phyloP scores from a whole-genome alignment of 2,797 vertebrate species.

The Sebastes diaconus region DNA sequence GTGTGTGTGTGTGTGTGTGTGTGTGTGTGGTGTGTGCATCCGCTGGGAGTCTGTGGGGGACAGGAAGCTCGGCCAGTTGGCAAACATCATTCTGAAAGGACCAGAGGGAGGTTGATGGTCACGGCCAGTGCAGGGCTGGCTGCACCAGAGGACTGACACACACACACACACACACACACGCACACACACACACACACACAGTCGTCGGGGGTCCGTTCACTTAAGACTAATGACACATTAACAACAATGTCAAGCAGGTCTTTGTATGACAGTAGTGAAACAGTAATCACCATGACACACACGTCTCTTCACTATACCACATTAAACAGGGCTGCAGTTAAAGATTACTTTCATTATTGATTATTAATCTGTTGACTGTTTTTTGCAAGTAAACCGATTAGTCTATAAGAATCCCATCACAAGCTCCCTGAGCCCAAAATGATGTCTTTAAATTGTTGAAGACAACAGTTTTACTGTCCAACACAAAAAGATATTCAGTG shows the following conservation, averaged over 20 bases:
- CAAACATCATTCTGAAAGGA: slow-evolving; percentile 75
- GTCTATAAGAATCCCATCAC: not conserved
- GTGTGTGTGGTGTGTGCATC: slow-evolving; percentile 8
- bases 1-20: slow-evolving; percentile 19
- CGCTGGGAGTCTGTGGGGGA: slow-evolving; percentile 40
- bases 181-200: slow-evolving; percentile 1
- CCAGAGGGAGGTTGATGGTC: slow-evolving; percentile 60
- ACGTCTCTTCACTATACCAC: not conserved
- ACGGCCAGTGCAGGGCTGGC: slow-evolving; percentile 45
- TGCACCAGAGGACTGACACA: slow-evolving; percentile 27
- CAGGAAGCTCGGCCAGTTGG: slow-evolving; percentile 72
- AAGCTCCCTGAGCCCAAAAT: too few species aligned
- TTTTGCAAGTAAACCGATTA: not conserved
- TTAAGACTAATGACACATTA: not conserved
- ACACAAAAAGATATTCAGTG: not conserved
- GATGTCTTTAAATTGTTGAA: too few species aligned
- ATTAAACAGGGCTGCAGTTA: not conserved
- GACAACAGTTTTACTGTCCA: too few species aligned
- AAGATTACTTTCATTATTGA: not conserved
- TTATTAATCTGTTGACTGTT: not conserved
- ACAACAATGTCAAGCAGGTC: not conserved
- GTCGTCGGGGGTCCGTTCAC: not conserved
- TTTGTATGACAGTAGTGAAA: not conserved
- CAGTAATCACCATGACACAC: not conserved
- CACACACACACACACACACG: slow-evolving; percentile 17